Percentiles rank a stretch among this genome's conserved stretches.
Conservation (phyloP, 37 sponge, comb jelly and placozoan species). For the Aplysina aerophoba region DNA sequence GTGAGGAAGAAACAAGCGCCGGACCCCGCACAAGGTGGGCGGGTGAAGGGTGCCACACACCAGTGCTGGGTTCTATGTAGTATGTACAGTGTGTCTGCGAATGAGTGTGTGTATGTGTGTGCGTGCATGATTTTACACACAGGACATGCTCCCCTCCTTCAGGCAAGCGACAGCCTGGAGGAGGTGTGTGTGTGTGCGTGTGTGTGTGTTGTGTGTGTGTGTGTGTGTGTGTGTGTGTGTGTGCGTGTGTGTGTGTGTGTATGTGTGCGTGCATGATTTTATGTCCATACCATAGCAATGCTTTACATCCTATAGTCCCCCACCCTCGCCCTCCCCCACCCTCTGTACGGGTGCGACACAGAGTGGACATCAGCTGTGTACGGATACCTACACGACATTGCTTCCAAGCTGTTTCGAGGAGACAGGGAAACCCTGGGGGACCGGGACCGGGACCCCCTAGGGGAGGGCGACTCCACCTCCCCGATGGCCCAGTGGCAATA, state of each 20-base stretch:
- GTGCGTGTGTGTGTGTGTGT: conserved; percentile 14
- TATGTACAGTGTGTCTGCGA: too few species aligned
- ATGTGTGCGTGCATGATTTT: conserved; percentile 4
- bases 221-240: conserved; percentile 33
- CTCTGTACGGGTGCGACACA: conserved; percentile 18
- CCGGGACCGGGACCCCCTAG: conserved; percentile 15
- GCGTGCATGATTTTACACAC: background rate
- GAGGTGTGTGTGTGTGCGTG: background rate
- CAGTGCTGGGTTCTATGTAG: too few species aligned
- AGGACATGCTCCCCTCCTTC: too few species aligned
- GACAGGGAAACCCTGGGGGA: background rate
- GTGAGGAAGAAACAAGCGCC: conserved; percentile 65
- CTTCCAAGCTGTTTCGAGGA: conserved; percentile 36
- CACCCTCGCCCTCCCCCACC: background rate
- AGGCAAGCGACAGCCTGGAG: too few species aligned
- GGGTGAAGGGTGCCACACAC: too few species aligned
- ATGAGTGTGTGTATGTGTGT: background rate
- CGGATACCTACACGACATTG: conserved; percentile 73
- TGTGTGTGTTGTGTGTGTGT: conserved; percentile 19
- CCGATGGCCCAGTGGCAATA: conserved; percentile 71
- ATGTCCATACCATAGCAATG: background rate
- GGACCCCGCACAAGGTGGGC: conserved; percentile 78
- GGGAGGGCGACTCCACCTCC: conserved; percentile 16
- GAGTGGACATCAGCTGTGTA: conserved; percentile 86
- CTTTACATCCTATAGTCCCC: background rate